These are phyloP conservation scores for Apis laboriosa DNA, from an alignment of 1,140 invertebrate genomes.

Conservation along the genomic window DNA sequence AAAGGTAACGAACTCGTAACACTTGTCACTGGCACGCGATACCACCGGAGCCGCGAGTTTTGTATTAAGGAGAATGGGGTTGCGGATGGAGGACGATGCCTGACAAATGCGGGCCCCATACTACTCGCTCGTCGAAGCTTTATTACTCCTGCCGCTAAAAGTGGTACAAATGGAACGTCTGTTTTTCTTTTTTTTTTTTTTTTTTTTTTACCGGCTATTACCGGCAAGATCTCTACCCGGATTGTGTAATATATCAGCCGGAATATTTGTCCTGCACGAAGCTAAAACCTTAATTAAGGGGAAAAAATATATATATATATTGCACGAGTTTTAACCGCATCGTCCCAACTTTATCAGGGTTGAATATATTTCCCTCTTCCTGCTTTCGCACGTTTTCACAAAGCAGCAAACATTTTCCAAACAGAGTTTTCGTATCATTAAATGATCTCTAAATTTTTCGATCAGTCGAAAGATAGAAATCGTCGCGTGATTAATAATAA, in stretches of 20 bases:
- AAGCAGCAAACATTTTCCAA: no score
- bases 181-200: background rate
- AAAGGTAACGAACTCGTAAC: slow-evolving; percentile 16
- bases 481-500: no score
- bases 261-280: background rate
- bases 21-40: slow-evolving; percentile 27
- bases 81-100: slow-evolving; percentile 29
- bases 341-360: background rate
- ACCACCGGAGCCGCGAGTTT: background rate
- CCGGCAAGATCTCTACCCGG: slow-evolving; percentile 10
- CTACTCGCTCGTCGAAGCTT: slow-evolving; percentile 17
- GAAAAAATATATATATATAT: background rate
- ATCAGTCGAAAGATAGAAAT: no score
- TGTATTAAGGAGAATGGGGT: slow-evolving; percentile 37
- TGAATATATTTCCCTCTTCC: background rate
- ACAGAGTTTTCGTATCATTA: no score
- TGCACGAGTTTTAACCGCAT: no score
- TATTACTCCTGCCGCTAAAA: slow-evolving; percentile 6
- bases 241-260: slow-evolving; percentile 17
- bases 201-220: slow-evolving; percentile 12
- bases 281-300: slow-evolving; percentile 27
- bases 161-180: slow-evolving; percentile 37
- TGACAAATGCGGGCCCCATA: slow-evolving; percentile 41
- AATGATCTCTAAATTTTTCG: background rate
- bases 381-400: no score